Conservation (phyloP, 2,888 invertebrate species). For the Trichopoda pennipes region DNA sequence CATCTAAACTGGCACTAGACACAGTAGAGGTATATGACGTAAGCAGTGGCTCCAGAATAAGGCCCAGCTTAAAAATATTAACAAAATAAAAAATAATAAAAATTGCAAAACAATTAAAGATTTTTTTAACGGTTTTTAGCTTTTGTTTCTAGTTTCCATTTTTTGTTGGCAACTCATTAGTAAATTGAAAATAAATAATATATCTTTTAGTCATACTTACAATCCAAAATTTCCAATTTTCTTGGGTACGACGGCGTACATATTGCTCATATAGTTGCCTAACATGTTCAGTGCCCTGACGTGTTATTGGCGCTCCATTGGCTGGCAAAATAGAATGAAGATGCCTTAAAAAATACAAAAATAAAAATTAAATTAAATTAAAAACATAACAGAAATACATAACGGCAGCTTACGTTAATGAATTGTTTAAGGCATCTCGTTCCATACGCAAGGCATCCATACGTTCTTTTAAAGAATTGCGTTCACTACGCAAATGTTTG, state of each 20-base stretch:
- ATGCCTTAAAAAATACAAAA: conserved; percentile 84
- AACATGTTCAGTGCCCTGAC: conserved; percentile 93
- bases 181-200: no score
- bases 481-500: conserved; percentile 91
- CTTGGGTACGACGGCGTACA: conserved; percentile 90
- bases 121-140: background rate
- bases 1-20: conserved; percentile 94
- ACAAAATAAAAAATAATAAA: background rate
- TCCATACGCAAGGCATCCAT: conserved; percentile 93
- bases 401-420: conserved; percentile 87
- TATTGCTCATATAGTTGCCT: conserved; percentile 96
- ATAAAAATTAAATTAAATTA: background rate
- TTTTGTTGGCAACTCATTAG: background rate
- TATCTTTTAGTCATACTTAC: conserved; percentile 83
- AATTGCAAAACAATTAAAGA: background rate
- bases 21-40: conserved; percentile 95
- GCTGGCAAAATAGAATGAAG: conserved; percentile 97
- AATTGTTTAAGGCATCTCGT: conserved; percentile 94
- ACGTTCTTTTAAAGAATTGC: conserved; percentile 93
- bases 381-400: background rate
- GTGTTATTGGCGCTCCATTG: conserved; percentile 95
- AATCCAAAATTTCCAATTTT: conserved; percentile 99
- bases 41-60: conserved; percentile 93
- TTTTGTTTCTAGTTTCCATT: background rate
- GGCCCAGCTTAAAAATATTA: conserved; percentile 90